phyloP scores from a whole-genome alignment of 1,140 invertebrate species.

The Drosophila novamexicana region DNA sequence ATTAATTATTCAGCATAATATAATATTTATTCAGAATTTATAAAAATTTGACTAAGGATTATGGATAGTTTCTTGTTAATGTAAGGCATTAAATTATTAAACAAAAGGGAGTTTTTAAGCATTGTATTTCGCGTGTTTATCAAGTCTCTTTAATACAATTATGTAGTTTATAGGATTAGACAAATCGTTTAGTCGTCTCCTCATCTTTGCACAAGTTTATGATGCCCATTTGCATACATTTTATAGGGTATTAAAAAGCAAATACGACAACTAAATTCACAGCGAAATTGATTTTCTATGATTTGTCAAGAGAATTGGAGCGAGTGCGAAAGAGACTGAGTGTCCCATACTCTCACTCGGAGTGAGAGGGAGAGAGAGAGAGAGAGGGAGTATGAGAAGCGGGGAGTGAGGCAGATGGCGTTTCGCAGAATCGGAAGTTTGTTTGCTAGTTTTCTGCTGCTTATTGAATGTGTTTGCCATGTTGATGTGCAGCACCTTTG shows the following conservation, averaged over 20 bases:
- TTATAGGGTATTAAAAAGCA: slow-evolving; percentile 22
- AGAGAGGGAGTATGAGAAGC: too few species aligned
- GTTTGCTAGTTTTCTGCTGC: slow-evolving; percentile 17
- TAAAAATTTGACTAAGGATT: too few species aligned
- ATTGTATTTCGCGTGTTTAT: too few species aligned
- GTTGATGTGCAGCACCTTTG: slow-evolving; percentile 25
- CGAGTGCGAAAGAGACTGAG: too few species aligned
- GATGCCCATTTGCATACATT: background rate
- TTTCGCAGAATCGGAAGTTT: slow-evolving; percentile 17
- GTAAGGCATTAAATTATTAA: too few species aligned
- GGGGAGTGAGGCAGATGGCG: background rate
- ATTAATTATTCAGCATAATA: too few species aligned
- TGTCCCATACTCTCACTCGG: too few species aligned
- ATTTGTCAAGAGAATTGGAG: slow-evolving; percentile 21
- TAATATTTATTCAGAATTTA: too few species aligned
- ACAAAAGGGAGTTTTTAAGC: too few species aligned
- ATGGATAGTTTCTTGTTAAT: too few species aligned
- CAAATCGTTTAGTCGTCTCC: background rate
- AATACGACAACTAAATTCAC: slow-evolving; percentile 36
- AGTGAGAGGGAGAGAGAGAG: background rate
- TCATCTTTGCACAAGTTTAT: background rate
- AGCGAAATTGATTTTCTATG: slow-evolving; percentile 48
- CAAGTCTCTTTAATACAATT: too few species aligned
- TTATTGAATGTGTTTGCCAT: slow-evolving; percentile 34
- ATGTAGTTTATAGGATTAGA: background rate